phyloP scores from a whole-genome alignment of 2,113 vertebrate species.

The Ciconia stormi region DNA sequence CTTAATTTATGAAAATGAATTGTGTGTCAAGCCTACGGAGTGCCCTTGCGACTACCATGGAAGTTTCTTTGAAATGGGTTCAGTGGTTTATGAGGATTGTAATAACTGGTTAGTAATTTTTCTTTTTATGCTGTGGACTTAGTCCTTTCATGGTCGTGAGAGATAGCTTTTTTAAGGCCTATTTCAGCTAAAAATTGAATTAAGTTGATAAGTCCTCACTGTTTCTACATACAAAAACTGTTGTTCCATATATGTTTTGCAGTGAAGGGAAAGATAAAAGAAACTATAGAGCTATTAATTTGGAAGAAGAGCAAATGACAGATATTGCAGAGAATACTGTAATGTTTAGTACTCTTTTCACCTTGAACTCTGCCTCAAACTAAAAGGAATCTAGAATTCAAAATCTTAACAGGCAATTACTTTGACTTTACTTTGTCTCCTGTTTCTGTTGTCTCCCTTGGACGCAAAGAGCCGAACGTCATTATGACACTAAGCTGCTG shows the following conservation, averaged over 20 bases:
- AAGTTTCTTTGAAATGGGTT: constrained; percentile 80
- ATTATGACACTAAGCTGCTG: not conserved
- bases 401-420: not conserved
- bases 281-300: not conserved
- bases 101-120: constrained; percentile 85
- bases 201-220: not conserved
- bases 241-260: not conserved
- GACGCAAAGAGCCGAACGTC: not conserved
- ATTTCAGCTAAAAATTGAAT: not conserved
- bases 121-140: not conserved
- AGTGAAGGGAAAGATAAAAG: not conserved
- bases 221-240: not conserved
- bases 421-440: not conserved
- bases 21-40: constrained; percentile 84
- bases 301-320: not conserved
- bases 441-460: not conserved
- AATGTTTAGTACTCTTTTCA: not conserved
- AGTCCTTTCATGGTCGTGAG: not conserved
- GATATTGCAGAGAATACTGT: not conserved
- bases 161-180: not conserved
- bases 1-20: constrained; percentile 85
- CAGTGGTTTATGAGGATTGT: constrained; percentile 89
- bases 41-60: constrained; percentile 93
- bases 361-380: not conserved
- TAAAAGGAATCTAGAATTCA: not conserved